Percentiles rank a stretch among this genome's conserved stretches.
phyloP scores from a whole-genome alignment of 1,140 invertebrate genomes.

The Cecropterus lyciades region DNA sequence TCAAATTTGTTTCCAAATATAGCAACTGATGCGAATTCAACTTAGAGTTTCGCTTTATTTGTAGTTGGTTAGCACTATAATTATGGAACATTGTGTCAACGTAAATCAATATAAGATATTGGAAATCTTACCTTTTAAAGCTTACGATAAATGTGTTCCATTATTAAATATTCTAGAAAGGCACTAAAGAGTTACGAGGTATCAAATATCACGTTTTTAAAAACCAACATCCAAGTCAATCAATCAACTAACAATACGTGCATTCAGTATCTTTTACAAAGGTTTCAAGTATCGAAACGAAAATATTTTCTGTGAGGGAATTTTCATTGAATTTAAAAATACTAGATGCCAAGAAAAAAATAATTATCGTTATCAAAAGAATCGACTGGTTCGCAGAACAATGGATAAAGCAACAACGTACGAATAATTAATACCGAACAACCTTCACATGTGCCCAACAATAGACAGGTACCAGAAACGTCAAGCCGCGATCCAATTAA shows the following conservation, averaged over 20 bases:
- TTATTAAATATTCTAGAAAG: too few species aligned
- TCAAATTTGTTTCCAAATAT: too few species aligned
- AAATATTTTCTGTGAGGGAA: not conserved
- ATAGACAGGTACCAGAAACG: conserved; percentile 39
- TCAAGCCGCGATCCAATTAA: conserved; percentile 61
- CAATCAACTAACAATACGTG: not conserved
- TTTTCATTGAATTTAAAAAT: not conserved
- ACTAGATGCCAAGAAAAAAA: conserved; percentile 3
- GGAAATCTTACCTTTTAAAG: too few species aligned
- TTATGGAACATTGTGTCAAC: too few species aligned
- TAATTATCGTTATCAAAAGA: conserved; percentile 14
- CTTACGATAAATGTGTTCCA: too few species aligned
- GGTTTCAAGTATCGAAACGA: not conserved
- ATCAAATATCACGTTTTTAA: too few species aligned
- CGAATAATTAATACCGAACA: conserved; percentile 28
- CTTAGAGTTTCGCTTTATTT: too few species aligned
- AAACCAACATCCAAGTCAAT: too few species aligned
- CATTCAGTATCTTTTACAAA: not conserved
- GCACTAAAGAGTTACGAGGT: too few species aligned
- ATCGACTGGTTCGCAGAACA: conserved; percentile 4
- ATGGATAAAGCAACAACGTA: conserved; percentile 16
- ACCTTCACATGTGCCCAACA: conserved; percentile 28
- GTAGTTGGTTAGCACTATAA: too few species aligned
- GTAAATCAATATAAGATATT: too few species aligned
- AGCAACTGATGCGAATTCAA: too few species aligned